Conservation (phyloP, 2,113 vertebrate species). For the Ciconia boyciana region DNA sequence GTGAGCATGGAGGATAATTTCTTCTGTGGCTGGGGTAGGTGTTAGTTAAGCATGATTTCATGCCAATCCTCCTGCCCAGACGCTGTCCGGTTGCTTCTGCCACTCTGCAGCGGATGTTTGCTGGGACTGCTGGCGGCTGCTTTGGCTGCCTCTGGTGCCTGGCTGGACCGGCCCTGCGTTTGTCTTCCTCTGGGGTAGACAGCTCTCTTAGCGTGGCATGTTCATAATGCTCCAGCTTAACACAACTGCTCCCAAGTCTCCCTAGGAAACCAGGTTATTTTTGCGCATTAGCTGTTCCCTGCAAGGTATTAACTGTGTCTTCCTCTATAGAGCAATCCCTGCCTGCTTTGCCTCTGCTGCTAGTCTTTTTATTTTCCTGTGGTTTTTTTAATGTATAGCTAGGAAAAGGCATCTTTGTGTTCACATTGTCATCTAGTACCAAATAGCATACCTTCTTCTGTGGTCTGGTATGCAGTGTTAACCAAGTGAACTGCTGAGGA, state of each 20-base stretch:
- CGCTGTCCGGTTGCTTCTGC: background rate
- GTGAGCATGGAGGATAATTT: background rate
- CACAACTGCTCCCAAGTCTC: rapidly evolving
- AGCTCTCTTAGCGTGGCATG: rapidly evolving
- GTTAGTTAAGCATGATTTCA: background rate
- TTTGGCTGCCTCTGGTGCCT: background rate
- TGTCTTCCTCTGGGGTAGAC: background rate
- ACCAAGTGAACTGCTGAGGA: background rate
- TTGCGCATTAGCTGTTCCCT: background rate
- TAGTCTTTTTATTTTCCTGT: background rate
- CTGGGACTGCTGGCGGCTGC: background rate
- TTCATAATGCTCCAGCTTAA: background rate
- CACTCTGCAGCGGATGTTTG: background rate
- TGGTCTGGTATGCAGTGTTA: background rate
- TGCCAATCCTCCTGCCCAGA: background rate
- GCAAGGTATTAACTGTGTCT: background rate
- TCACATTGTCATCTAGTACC: background rate
- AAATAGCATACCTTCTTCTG: background rate
- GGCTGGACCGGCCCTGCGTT: rapidly evolving
- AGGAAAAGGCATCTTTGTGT: background rate
- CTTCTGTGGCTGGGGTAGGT: background rate
- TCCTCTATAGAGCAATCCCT: background rate
- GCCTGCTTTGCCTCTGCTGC: background rate
- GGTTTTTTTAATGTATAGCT: background rate
- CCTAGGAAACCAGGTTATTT: background rate